phyloP scores from a whole-genome alignment of 2,113 vertebrate species.

The human (Homo sapiens) region DNA sequence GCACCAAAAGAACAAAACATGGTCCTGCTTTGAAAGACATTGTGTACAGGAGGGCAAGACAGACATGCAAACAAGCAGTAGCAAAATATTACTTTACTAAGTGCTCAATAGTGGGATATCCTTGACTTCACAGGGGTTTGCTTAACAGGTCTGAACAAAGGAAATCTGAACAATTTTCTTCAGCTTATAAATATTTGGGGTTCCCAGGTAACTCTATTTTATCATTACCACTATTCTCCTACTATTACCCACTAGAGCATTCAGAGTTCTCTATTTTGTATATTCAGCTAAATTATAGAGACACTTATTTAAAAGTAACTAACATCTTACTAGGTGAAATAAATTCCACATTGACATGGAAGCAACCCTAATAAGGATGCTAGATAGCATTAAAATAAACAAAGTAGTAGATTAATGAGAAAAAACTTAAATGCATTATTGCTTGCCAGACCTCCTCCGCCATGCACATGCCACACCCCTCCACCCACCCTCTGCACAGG shows the following conservation, averaged over 20 bases:
- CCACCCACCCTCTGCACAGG: not conserved
- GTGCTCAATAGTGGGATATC: not conserved
- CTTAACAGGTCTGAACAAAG: not conserved
- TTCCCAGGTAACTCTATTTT: not conserved
- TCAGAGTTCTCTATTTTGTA: not conserved
- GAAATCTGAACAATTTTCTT: not conserved
- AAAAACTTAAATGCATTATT: not conserved
- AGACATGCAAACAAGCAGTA: not conserved
- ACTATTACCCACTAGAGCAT: not conserved
- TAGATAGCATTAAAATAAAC: not conserved
- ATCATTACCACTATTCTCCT: not conserved
- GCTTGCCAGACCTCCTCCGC: not conserved
- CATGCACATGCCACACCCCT: rapidly evolving
- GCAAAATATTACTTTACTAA: not conserved
- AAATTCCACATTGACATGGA: not conserved
- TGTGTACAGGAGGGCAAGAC: not conserved
- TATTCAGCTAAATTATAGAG: slow-evolving; percentile 22
- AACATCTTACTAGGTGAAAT: not conserved
- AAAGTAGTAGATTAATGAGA: not conserved
- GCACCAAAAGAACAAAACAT: not conserved
- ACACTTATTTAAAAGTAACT: not conserved
- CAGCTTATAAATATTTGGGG: not conserved
- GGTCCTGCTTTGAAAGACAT: not conserved
- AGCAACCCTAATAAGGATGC: not conserved
- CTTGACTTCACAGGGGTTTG: not conserved